Evolutionary conservation across 2,888 invertebrate species (phyloP).

Genomic region (Cheilosia vernalis): DNA sequence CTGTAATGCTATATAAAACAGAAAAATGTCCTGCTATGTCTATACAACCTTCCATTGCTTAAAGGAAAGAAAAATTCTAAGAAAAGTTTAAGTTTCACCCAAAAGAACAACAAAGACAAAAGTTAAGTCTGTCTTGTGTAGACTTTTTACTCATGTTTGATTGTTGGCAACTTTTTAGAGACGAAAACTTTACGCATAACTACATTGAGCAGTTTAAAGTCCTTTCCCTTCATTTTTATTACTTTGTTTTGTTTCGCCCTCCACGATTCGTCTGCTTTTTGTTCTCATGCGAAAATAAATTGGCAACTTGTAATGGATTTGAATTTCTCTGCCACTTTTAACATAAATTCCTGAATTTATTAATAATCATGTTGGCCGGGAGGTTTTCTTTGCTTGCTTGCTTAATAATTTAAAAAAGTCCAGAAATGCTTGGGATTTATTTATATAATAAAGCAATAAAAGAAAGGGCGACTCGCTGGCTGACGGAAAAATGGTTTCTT

Average conservation of each 20-base stretch:
- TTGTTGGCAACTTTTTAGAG: constrained; percentile 8
- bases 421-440: too few species aligned
- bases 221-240: constrained; percentile 4
- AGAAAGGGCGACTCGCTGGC: too few species aligned
- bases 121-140: constrained; percentile 11
- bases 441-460: too few species aligned
- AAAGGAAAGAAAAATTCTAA: too few species aligned
- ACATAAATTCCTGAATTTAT: constrained; percentile 9
- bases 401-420: not conserved
- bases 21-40: too few species aligned
- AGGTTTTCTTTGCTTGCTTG: not conserved
- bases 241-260: not conserved
- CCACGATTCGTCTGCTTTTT: not conserved
- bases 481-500: too few species aligned
- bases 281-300: constrained; percentile 18
- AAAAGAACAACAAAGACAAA: too few species aligned
- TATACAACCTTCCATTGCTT: too few species aligned
- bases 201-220: constrained; percentile 24
- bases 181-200: constrained; percentile 36
- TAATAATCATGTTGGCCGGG: not conserved
- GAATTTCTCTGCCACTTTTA: not conserved
- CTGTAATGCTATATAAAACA: too few species aligned
- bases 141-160: constrained; percentile 16
- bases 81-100: too few species aligned
- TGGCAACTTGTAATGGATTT: constrained; percentile 49